These are phyloP conservation scores for Chloromyia formosa DNA, from an alignment of 2,888 invertebrate species.

Conservation along the genomic window DNA sequence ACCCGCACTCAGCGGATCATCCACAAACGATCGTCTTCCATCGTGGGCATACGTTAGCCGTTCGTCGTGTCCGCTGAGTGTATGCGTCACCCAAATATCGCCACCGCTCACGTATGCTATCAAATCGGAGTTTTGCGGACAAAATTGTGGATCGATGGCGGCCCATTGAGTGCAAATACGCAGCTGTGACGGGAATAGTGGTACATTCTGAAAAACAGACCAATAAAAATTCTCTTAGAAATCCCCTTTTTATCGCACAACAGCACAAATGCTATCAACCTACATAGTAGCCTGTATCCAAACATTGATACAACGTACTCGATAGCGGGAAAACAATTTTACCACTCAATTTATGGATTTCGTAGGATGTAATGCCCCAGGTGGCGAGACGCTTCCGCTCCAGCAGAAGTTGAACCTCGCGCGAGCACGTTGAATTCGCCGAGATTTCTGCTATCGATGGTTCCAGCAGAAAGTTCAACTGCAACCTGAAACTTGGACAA, in stretches of 20 bases:
- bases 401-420: constrained; percentile 90
- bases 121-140: constrained; percentile 69
- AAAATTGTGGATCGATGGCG: constrained; percentile 81
- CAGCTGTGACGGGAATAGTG: constrained; percentile 74
- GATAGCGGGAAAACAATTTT: constrained; percentile 88
- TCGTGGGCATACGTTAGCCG: constrained; percentile 76
- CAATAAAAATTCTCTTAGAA: no score
- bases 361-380: constrained; percentile 94
- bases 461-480: constrained; percentile 86
- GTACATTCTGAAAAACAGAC: constrained; percentile 61
- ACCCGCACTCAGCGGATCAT: constrained; percentile 89
- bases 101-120: constrained; percentile 90
- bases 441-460: constrained; percentile 77
- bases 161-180: constrained; percentile 72
- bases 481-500: constrained; percentile 66
- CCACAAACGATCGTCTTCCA: constrained; percentile 73
- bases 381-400: constrained; percentile 91
- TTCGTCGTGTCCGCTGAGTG: constrained; percentile 71
- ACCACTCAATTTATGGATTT: constrained; percentile 82
- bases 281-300: constrained; percentile 77
- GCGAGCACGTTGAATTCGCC: constrained; percentile 71
- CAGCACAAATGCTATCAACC: constrained; percentile 53
- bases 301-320: constrained; percentile 86
- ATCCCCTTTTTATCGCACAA: no score
- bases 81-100: constrained; percentile 87